Conservation (phyloP, 2,888 invertebrate species). For the Rotaria socialis region DNA sequence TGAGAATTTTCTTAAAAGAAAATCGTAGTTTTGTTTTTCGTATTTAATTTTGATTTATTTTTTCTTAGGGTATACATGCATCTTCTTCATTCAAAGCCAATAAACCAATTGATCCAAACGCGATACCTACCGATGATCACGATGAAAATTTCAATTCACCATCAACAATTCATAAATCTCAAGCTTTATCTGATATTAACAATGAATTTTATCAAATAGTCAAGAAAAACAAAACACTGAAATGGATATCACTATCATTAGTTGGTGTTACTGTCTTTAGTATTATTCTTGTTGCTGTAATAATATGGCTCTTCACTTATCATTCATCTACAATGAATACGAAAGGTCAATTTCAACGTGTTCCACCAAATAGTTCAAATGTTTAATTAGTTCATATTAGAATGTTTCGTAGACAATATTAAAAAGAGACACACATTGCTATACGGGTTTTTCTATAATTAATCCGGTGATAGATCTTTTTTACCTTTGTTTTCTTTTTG, state of each 20-base stretch:
- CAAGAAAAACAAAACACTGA: background rate
- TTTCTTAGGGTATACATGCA: background rate
- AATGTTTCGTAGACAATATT: background rate
- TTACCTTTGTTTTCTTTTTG: background rate
- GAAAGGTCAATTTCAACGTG: background rate
- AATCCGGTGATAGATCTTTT: background rate
- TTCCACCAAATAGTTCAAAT: background rate
- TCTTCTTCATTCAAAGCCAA: constrained; percentile 1
- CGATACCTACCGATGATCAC: background rate
- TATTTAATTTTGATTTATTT: background rate
- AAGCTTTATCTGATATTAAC: background rate
- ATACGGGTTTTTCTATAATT: too few relatives aligned
- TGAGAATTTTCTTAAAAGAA: background rate
- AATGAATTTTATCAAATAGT: background rate
- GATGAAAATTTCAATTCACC: background rate
- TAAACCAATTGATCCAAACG: background rate
- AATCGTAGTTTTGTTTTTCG: background rate
- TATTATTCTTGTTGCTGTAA: background rate
- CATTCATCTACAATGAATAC: background rate
- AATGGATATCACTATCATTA: constrained; percentile 8
- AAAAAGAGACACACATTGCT: background rate
- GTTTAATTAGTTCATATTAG: background rate
- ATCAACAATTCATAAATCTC: background rate
- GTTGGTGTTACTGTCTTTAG: background rate
- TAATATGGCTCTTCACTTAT: background rate